Conservation (phyloP, 2,888 invertebrate genomes). For the Tillus elongatus region DNA sequence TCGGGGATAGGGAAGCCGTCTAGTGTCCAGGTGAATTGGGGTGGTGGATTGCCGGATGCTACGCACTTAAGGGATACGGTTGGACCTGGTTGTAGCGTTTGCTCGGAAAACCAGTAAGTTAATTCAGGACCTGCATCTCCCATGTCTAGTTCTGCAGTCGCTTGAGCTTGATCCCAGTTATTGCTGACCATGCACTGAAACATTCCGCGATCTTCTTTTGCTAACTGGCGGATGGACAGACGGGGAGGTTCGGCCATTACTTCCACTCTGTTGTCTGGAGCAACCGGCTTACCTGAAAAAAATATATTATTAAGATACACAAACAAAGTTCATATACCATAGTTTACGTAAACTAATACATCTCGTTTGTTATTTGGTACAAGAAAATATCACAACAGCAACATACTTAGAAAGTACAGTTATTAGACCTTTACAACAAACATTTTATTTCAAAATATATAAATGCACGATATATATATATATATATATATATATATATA, state of each 20-base stretch:
- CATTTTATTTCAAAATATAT: no score
- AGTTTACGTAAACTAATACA: no score
- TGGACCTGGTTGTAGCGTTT: conserved; percentile 84
- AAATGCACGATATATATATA: no score
- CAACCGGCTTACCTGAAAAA: conserved; percentile 37
- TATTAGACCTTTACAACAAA: no score
- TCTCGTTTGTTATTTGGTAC: no score
- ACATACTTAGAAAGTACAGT: no score
- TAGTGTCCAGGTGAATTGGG: conserved; percentile 83
- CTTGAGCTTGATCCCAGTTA: conserved; percentile 76
- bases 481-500: no score
- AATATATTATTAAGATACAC: background rate
- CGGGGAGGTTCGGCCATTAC: conserved; percentile 36
- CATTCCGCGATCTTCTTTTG: conserved; percentile 79
- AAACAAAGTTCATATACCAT: no score
- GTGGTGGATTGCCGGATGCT: conserved; percentile 89
- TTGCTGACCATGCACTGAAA: conserved; percentile 86
- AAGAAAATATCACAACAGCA: no score
- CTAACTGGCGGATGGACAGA: conserved; percentile 53
- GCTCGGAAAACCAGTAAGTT: conserved; percentile 85
- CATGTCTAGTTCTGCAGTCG: conserved; percentile 68
- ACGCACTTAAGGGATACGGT: conserved; percentile 87
- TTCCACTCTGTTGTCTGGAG: conserved; percentile 38
- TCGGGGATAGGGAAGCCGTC: conserved; percentile 67
- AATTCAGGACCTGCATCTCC: conserved; percentile 85